A percentile compares a stretch with the other conserved stretches of the same genome.
phyloP scores from a whole-genome alignment of 2,888 invertebrate species.

The Drosophila emarginata region DNA sequence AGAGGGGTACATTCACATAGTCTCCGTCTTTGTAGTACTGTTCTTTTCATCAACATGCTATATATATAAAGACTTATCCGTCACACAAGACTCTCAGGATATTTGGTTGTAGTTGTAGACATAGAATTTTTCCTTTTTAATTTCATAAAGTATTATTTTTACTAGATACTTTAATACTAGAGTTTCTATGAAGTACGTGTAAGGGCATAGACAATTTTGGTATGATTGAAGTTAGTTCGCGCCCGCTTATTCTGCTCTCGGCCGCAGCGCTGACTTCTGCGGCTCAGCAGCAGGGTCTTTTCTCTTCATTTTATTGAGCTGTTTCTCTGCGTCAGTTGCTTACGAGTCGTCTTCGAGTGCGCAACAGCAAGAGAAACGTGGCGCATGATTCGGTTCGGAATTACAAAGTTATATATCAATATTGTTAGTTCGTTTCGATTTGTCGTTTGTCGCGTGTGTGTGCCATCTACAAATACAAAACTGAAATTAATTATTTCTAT shows the following conservation, averaged over 20 bases:
- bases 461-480: slow-evolving; percentile 39
- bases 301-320: slow-evolving; percentile 13
- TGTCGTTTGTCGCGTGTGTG: slow-evolving; percentile 62
- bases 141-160: too few species aligned
- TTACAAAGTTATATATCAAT: slow-evolving; percentile 36
- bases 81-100: too few species aligned
- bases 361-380: slow-evolving; percentile 62
- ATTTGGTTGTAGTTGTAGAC: too few species aligned
- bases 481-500: slow-evolving; percentile 16
- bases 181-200: background rate
- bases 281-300: background rate
- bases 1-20: background rate
- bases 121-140: too few species aligned
- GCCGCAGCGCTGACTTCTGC: background rate
- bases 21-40: too few species aligned
- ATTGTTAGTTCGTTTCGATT: slow-evolving; percentile 24
- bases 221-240: background rate
- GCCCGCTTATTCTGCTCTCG: background rate
- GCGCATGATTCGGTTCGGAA: slow-evolving; percentile 29
- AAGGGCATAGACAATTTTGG: background rate
- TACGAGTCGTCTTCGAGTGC: slow-evolving; percentile 77
- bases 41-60: too few species aligned
- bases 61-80: too few species aligned
- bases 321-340: slow-evolving; percentile 59
- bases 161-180: background rate